Percentiles rank a stretch among this genome's conserved stretches.
Conservation (phyloP, 2,888 invertebrate genomes). For the Hypomecis atomaria region DNA sequence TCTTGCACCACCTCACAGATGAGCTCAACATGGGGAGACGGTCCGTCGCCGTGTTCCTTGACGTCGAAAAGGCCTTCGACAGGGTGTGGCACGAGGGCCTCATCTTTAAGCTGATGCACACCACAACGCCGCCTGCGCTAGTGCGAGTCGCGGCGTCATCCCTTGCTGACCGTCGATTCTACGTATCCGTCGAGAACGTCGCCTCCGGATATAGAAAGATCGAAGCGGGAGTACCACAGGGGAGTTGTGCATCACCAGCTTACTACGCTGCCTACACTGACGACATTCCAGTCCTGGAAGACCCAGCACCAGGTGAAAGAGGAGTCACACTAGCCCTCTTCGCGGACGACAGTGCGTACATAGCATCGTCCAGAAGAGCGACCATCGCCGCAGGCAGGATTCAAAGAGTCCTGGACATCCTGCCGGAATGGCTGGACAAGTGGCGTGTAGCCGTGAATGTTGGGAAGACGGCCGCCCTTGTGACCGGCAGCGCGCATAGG, state of each 20-base stretch:
- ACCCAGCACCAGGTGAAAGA: background rate
- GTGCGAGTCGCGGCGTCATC: constrained; percentile 37
- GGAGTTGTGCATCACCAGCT: constrained; percentile 29
- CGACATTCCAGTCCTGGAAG: constrained; percentile 36
- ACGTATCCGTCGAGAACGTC: constrained; percentile 33
- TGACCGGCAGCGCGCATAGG: background rate
- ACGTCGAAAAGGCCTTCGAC: constrained; percentile 41
- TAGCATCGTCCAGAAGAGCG: background rate
- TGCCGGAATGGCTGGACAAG: constrained; percentile 35
- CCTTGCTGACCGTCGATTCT: constrained; percentile 34
- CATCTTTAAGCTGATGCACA: constrained; percentile 40
- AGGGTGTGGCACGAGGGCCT: constrained; percentile 51
- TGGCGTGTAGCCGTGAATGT: constrained; percentile 39
- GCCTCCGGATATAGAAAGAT: constrained; percentile 9
- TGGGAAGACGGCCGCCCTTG: constrained; percentile 37
- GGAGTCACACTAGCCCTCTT: constrained; percentile 18
- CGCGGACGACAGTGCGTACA: constrained; percentile 19
- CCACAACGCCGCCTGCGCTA: constrained; percentile 23
- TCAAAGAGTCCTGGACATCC: constrained; percentile 32
- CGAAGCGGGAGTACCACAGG: constrained; percentile 9
- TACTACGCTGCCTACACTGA: constrained; percentile 39
- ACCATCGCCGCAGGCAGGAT: background rate
- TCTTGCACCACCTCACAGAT: constrained; percentile 39
- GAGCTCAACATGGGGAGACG: constrained; percentile 32
- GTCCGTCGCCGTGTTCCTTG: constrained; percentile 39